A percentile compares a stretch with the other conserved stretches of the same genome.
Evolutionary conservation across 2,888 invertebrate species (phyloP).

Genomic region (Drosophila hamatofila): DNA sequence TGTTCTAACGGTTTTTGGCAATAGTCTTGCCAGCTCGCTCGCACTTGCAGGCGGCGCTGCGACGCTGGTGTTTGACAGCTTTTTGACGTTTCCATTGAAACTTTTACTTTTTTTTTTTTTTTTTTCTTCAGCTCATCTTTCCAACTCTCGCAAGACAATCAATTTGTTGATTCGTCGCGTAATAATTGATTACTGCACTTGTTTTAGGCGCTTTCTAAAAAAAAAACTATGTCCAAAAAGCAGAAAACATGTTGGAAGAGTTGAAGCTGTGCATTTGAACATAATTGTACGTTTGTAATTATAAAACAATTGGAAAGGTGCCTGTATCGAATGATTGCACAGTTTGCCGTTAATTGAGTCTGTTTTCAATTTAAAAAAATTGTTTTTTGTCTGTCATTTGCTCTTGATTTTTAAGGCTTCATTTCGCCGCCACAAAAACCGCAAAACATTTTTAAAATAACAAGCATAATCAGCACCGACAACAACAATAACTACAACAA

Average conservation of each 20-base stretch:
- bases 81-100: constrained; percentile 25
- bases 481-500: constrained; percentile 15
- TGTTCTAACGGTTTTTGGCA: constrained; percentile 72
- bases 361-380: neutral
- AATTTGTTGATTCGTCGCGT: constrained; percentile 63
- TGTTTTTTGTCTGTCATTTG: neutral
- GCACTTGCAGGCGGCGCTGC: neutral
- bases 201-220: constrained; percentile 76
- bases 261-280: constrained; percentile 17
- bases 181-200: constrained; percentile 76
- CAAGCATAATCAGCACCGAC: constrained; percentile 36
- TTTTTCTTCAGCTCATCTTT: constrained; percentile 40
- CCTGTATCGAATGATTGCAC: constrained; percentile 51
- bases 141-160: constrained; percentile 25
- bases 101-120: constrained; percentile 66
- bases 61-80: constrained; percentile 18
- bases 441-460: constrained; percentile 55
- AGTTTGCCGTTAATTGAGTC: constrained; percentile 50
- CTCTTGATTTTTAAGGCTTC: constrained; percentile 55
- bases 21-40: constrained; percentile 2
- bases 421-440: constrained; percentile 46
- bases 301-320: constrained; percentile 75
- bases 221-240: constrained; percentile 30
- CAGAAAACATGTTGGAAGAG: constrained; percentile 36
- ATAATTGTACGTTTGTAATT: constrained; percentile 47